These are phyloP conservation scores for Meloe dianella DNA, from an alignment of 2,888 invertebrate species.

Conservation along the genomic window DNA sequence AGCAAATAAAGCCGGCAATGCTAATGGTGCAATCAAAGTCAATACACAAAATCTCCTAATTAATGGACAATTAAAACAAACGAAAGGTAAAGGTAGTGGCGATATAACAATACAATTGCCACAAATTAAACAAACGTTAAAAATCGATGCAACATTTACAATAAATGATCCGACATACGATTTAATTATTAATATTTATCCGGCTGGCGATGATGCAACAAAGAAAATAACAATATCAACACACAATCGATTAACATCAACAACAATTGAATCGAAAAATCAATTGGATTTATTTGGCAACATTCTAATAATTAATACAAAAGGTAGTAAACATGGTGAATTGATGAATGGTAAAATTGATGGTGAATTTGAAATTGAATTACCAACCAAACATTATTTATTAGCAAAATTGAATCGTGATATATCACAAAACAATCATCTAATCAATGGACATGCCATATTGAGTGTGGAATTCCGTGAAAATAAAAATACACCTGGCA, in stretches of 20 bases:
- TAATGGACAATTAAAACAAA: slow-evolving; percentile 69
- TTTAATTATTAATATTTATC: slow-evolving; percentile 67
- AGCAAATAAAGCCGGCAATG: slow-evolving; percentile 56
- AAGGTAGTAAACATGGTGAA: slow-evolving; percentile 59
- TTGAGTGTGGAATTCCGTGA: slow-evolving; percentile 54
- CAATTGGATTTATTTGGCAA: slow-evolving; percentile 61
- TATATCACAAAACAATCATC: slow-evolving; percentile 40
- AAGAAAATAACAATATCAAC: slow-evolving; percentile 73
- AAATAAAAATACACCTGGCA: slow-evolving; percentile 58
- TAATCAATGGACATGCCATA: slow-evolving; percentile 46
- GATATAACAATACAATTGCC: slow-evolving; percentile 66
- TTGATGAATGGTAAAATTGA: slow-evolving; percentile 58
- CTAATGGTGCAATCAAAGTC: slow-evolving; percentile 64
- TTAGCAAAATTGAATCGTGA: slow-evolving; percentile 55
- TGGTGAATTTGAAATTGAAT: slow-evolving; percentile 60
- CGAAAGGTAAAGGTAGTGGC: slow-evolving; percentile 70
- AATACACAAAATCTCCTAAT: slow-evolving; percentile 67
- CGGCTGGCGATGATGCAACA: slow-evolving; percentile 72
- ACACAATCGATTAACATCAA: slow-evolving; percentile 66
- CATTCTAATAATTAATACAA: slow-evolving; percentile 60
- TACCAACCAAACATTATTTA: slow-evolving; percentile 63
- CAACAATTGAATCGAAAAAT: slow-evolving; percentile 49
- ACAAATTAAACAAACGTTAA: slow-evolving; percentile 67
- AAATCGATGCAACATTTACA: slow-evolving; percentile 68
- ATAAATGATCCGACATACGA: slow-evolving; percentile 67